Evolutionary conservation across 2,888 invertebrate species (phyloP).

Genomic region (Thecocarcelia acutangulata): DNA sequence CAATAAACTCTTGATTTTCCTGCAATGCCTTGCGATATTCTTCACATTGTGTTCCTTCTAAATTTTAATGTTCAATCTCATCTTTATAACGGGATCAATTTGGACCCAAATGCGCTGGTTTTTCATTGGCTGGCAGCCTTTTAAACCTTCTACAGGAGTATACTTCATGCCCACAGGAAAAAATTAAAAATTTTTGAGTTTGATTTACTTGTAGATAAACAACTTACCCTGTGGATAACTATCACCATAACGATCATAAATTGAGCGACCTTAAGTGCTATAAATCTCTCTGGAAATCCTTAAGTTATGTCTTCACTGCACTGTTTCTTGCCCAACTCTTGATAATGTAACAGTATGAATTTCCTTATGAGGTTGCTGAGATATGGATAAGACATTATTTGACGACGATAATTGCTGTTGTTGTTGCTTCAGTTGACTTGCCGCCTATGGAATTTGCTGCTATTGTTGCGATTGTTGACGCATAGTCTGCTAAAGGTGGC

Average conservation of each 20-base stretch:
- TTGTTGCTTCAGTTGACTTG: slow-evolving; percentile 57
- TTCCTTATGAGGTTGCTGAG: slow-evolving; percentile 85
- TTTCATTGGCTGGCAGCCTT: too few species aligned
- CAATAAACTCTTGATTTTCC: slow-evolving; percentile 93
- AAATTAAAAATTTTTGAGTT: not conserved
- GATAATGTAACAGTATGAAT: slow-evolving; percentile 88
- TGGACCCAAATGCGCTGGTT: too few species aligned
- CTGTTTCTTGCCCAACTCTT: slow-evolving; percentile 95
- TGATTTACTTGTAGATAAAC: not conserved
- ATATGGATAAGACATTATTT: slow-evolving; percentile 75
- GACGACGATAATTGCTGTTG: slow-evolving; percentile 69
- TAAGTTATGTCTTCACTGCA: slow-evolving; percentile 96
- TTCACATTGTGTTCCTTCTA: slow-evolving; percentile 93
- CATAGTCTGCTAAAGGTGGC: slow-evolving; percentile 53
- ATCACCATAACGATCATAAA: slow-evolving; percentile 96
- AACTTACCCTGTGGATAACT: slow-evolving; percentile 86
- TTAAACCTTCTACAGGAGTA: slow-evolving; percentile 94
- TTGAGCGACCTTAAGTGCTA: slow-evolving; percentile 91
- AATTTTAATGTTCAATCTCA: slow-evolving; percentile 89
- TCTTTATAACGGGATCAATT: slow-evolving; percentile 95
- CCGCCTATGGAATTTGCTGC: slow-evolving; percentile 57
- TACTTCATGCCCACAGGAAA: slow-evolving; percentile 91
- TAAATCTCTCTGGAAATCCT: slow-evolving; percentile 94
- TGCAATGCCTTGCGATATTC: slow-evolving; percentile 90
- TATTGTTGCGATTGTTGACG: slow-evolving; percentile 57